Evolutionary conservation across 2,113 vertebrate genomes (phyloP), one percentile per base, ranked within the genome.

Genomic region (Alectura lathami): DNA sequence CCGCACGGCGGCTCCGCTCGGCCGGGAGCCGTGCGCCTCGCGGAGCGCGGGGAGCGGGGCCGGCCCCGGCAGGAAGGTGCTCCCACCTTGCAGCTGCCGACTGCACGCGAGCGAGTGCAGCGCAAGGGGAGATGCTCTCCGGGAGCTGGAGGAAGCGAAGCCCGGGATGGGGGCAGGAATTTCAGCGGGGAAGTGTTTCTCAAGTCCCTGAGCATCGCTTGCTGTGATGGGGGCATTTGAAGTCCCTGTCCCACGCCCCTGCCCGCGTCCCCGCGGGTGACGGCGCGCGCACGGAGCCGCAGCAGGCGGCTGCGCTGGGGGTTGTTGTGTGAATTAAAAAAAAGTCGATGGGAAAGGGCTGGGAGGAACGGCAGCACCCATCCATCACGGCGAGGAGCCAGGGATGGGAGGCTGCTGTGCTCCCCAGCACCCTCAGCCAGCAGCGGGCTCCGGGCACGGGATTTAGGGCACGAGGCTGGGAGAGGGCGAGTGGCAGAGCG

Each of bases 141-240:
- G 10, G 45, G 82, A 74, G 56, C 6, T 32, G 48, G 40, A 63
- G n/a, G 7, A 16, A 67, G 67, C 0, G 9, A 70, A 56, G 40
- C 34, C 42, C 14, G 0, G 8, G 0, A 17, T 3, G 38, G 64
- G 69, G 48, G 48, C 43, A 40, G 40, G 21, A 79, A 45, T 29
- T 1, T 23, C 10, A 17, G 50, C 21, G 8, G n/a, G 67, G 67
- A 30, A 12, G 4, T 0, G 0, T 12, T 12, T 63, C 38, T 30
- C 3, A 0, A 6, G 24, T 6, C 9, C 30, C 13, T 4, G 26
- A 53, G 4, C 21, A 0, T 18, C 5, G 2, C 34, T 11, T 0
- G 0, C 30, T 23, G n/a, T 8, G 16, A 29, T 11, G 2, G 3
- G 32, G 73, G 34, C 1, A 2, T 73, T 86, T 6, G 20, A 13